These are phyloP conservation scores for Malurus leucopterus DNA, from an alignment of 2,797 vertebrate genomes.

Conservation along the genomic window DNA sequence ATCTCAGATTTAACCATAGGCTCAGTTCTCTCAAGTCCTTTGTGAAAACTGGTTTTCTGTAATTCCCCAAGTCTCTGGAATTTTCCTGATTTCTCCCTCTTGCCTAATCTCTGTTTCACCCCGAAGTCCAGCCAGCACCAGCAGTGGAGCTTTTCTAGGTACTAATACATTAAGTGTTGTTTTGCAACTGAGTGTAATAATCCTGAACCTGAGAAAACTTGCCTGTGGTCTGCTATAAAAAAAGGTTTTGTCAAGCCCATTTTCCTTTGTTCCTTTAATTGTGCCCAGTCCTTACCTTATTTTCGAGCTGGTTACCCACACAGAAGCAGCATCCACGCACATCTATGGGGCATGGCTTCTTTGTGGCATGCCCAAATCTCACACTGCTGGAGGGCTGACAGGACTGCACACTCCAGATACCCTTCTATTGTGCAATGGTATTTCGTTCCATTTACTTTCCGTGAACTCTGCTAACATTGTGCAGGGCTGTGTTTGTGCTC, in stretches of 20 bases:
- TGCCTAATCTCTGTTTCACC: background rate
- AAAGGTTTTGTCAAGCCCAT: background rate
- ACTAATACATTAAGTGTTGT: background rate
- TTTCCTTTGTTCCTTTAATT: constrained; percentile 28
- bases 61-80: background rate
- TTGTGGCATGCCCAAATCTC: background rate
- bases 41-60: background rate
- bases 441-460: constrained; percentile 44
- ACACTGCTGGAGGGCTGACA: background rate
- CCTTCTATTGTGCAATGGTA: constrained; percentile 36
- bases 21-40: background rate
- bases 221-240: background rate
- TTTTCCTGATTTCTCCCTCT: background rate
- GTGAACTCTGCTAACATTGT: constrained; percentile 40
- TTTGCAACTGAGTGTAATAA: constrained; percentile 16
- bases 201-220: constrained; percentile 3
- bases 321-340: background rate
- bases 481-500: constrained; percentile 17
- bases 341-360: background rate
- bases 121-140: background rate
- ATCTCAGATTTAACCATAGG: background rate
- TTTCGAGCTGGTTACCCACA: background rate
- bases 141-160: background rate
- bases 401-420: background rate
- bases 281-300: background rate